Evolutionary conservation across 2,888 invertebrate genomes (phyloP).

Genomic region (Scaptomyza flava): DNA sequence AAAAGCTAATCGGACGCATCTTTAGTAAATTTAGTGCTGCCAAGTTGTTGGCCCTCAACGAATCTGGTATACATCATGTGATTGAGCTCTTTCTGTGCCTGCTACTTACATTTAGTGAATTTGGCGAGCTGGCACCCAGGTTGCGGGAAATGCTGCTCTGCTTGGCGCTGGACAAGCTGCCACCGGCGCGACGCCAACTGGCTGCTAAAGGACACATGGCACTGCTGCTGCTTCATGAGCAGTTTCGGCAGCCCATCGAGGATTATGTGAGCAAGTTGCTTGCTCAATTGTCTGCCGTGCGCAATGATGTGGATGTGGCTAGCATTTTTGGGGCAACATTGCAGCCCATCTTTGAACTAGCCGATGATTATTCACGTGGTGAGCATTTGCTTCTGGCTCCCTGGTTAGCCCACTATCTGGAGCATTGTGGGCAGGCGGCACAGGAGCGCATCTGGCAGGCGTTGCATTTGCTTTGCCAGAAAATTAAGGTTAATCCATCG

Average conservation of each 20-base stretch:
- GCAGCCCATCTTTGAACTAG: conserved; percentile 73
- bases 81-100: conserved; percentile 83
- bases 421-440: conserved; percentile 76
- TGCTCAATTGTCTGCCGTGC: conserved; percentile 71
- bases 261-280: conserved; percentile 81
- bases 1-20: conserved; percentile 86
- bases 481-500: conserved; percentile 16
- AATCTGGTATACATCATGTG: conserved; percentile 86
- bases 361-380: conserved; percentile 78
- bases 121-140: conserved; percentile 79
- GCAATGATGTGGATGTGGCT: conserved; percentile 76
- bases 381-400: conserved; percentile 80
- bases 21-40: conserved; percentile 86
- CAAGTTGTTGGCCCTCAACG: conserved; percentile 86
- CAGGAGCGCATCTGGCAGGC: conserved; percentile 82
- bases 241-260: conserved; percentile 79
- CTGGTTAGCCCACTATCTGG: conserved; percentile 82
- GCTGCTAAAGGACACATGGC: conserved; percentile 84
- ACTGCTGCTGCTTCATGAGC: conserved; percentile 82
- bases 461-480: conserved; percentile 75
- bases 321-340: conserved; percentile 77
- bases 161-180: conserved; percentile 82
- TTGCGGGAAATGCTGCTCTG: conserved; percentile 82
- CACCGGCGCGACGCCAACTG: conserved; percentile 75
- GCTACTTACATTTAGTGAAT: conserved; percentile 72